A percentile compares a stretch with the other conserved stretches of the same genome.
Evolutionary conservation across 2,888 invertebrate species (phyloP).

Genomic region (Hemistola chrysoprasaria): DNA sequence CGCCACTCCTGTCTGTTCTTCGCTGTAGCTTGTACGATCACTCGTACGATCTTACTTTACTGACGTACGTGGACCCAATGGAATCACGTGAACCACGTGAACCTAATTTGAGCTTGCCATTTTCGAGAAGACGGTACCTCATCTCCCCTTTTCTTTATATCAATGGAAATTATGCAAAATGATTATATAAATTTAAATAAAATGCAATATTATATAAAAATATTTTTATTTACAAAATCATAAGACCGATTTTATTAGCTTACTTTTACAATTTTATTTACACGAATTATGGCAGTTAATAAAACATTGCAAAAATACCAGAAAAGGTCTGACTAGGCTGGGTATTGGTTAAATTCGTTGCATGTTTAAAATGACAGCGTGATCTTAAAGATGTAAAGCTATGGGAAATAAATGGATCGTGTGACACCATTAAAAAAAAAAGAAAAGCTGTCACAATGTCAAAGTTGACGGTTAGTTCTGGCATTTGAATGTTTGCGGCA

Average conservation of each 20-base stretch:
- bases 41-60: no score
- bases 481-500: conserved; percentile 18
- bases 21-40: no score
- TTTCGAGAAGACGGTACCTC: no score
- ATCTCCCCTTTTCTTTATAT: no score
- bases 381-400: no score
- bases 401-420: not conserved
- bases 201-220: conserved; percentile 21
- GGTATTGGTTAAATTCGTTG: no score
- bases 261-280: not conserved
- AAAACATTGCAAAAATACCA: not conserved
- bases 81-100: no score
- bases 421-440: conserved; percentile 1
- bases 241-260: no score
- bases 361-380: conserved; percentile 9
- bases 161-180: no score
- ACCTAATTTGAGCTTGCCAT: no score
- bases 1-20: no score
- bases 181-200: not conserved
- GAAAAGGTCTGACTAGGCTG: conserved; percentile 17
- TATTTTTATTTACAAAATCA: conserved; percentile 46
- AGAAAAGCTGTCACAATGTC: conserved; percentile 18
- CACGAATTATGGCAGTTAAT: conserved; percentile 15
- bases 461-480: conserved; percentile 20
- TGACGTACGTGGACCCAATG: no score